Base-by-base conservation (phyloP, 2,888 invertebrate species). In the Chromoteleia sp. region DNA sequence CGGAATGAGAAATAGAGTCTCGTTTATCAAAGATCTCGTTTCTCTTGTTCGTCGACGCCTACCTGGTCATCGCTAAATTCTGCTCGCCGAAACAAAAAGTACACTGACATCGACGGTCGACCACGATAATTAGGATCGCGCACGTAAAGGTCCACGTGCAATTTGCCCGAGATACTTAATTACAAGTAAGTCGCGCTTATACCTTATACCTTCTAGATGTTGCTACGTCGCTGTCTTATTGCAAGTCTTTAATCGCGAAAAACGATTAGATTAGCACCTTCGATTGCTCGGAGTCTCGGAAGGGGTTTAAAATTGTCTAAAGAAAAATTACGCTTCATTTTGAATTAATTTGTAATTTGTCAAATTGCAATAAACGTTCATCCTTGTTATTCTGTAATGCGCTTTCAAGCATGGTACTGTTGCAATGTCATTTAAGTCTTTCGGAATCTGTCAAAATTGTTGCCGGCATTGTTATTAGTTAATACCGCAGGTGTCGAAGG, bases 21-120 rank as follows among this genome's bases (percentile, higher is more conserved):
- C 90, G 87, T 90, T 90, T 90, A 91, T 91, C 90, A 90, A 89
- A 84, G 84, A 89, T 89, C 88, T 88, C 82, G 74, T 81, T 79
- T 76, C 81, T 80, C 79, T 63, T 80, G 74, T 81, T 83, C 86
- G 84, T 83, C 84, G 85, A 87, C 89, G 89, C 89, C 88, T 88
- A 87, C 88, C 87, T 65, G 81, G 78, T 84, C 75, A 81, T 82
- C 76, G 82, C 82, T 83, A 84, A 85, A 84, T 82, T 73, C 58
- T 59, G 25, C 59, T 50, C 21, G 25, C 43, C 58, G 74, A 76
- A 81, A 85, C 82, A 85, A 87, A 85, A 86, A 86, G 80, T 78
- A 41, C 59, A 79, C 84, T 82, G 85, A 86, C 86, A 85, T 80
- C 79, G 71, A 78, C 71, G 83, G 56, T 81, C 79, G 80, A 68